Base-by-base conservation (phyloP, 2,113 vertebrate species). In the Hystrix cristata region DNA sequence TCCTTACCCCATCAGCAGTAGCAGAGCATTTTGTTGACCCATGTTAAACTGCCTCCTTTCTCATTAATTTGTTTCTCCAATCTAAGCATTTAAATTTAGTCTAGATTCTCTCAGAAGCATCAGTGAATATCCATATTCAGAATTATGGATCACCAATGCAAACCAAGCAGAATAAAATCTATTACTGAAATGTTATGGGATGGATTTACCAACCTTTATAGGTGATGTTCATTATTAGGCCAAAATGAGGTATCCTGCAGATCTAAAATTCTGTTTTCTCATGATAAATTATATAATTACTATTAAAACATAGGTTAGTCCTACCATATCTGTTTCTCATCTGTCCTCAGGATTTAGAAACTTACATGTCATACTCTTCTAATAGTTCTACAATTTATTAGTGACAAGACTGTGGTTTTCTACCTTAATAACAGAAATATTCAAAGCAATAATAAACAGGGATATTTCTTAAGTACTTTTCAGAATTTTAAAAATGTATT, bases 401-500 rank as follows among this genome's bases (percentile, higher is more conserved):
- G 34, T 38, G 25, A 82, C 1, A 87, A 25, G 59, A 93, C 31
- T 64, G 31, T 91, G 72, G 71, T 69, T 87, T 91, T 94, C 69
- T 80, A 65, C 62, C 38, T 97, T 95, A 78, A 67, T 90, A 88
- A 59, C 38, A 97, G 55, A 86, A 87, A 2, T 82, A 65, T 71
- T 78, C 51, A 74, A 53, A 94, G 88, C 18, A 90, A 72, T 60
- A n/a, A 83, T 89, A 18, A 89, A 34, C 86, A 8, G 14, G 38
- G 76, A 67, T 72, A 2, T 94, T 93, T 93, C 38, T 74, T 95
- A 84, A n/a, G 9, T 80, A 91, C 72, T 96, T 97, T 74, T 84
- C 31, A 83, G 29, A 94, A 74, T 60, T 16, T 80, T 85, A 57
- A 87, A 78, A 55, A 94, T 89, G n/a, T 2, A 76, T 88, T 86